Percentiles rank a stretch among this genome's conserved stretches.
Conservation (phyloP, 2,888 invertebrate genomes). For the Hypercompe scribonia region DNA sequence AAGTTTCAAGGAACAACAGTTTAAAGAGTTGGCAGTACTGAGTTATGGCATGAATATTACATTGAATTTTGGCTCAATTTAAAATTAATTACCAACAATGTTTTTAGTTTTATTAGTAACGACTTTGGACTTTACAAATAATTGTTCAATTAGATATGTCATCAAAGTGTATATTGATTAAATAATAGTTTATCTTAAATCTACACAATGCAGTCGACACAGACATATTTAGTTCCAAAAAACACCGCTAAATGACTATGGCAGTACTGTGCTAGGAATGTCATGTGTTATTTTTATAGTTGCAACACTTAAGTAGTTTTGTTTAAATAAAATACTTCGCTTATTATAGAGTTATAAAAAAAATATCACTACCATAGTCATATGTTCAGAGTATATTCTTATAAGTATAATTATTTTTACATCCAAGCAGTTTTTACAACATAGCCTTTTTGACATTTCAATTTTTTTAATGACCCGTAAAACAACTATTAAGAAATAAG, state of each 20-base stretch:
- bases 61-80: background rate
- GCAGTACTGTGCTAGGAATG: constrained; percentile 44
- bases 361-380: constrained; percentile 44
- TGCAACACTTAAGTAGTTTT: constrained; percentile 9
- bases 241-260: constrained; percentile 43
- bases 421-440: constrained; percentile 34
- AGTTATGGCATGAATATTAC: background rate
- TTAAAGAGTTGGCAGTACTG: background rate
- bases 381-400: background rate
- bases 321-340: constrained; percentile 12
- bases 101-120: background rate
- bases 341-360: constrained; percentile 18
- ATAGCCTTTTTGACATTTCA: background rate
- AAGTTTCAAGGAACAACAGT: background rate
- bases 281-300: background rate
- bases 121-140: background rate
- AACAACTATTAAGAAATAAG: background rate
- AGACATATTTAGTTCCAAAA: constrained; percentile 32
- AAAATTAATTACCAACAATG: background rate
- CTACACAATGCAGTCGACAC: constrained; percentile 49
- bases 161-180: constrained; percentile 7
- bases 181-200: constrained; percentile 2
- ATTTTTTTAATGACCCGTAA: constrained; percentile 20
- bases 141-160: constrained; percentile 4
- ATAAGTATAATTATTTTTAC: constrained; percentile 1